Evolutionary conservation across 2,888 invertebrate species (phyloP), one percentile per base, ranked within the genome.

Genomic region (Rhagonycha lutea): DNA sequence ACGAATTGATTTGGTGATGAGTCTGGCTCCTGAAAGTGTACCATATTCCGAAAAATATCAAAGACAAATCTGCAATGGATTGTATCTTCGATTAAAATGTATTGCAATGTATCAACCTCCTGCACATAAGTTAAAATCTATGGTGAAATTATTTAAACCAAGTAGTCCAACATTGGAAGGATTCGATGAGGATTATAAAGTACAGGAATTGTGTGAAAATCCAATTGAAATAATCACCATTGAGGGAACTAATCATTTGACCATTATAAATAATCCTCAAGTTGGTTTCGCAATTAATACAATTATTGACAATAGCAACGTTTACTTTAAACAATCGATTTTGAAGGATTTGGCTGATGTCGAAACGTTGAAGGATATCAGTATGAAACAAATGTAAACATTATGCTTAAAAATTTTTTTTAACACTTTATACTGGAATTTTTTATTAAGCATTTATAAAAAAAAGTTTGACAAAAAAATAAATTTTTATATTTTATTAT

Each of bases 201-300:
- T 95, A 0, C 90, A 91, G 0, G 89, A 90, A 84, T 85, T 90
- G 24, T 92, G 92, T 0, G 89, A 89, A 26, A 89, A 89, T 0
- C 88, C 89, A 3, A 89, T 94, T 0, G 89, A 89, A 0, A 88
- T 94, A 0, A 90, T 91, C 81, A 90, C 89, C 68, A 88, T 94
- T n/a, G 93, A 94, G 82, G 95, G 95, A 10, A 47, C n/a, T 2
- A 93, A 93, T 83, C 95, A 95, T 82, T 85, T 90, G 0, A 91
- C 91, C 61, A 93, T 95, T 82, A 83, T 95, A 80, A 92, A 94
- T 12, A 93, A 92, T 82, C 89, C 90, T 69, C 91, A 91, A 80
- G 87, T 92, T 69, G 90, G 92, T 0, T 89, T 91, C 76, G 88
- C 92, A n/a, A 91, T 94, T 29, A 92, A 92, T 78, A 68, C 47